Evolutionary conservation across 2,888 invertebrate genomes (phyloP).

Genomic region (Tiliacea aurago): DNA sequence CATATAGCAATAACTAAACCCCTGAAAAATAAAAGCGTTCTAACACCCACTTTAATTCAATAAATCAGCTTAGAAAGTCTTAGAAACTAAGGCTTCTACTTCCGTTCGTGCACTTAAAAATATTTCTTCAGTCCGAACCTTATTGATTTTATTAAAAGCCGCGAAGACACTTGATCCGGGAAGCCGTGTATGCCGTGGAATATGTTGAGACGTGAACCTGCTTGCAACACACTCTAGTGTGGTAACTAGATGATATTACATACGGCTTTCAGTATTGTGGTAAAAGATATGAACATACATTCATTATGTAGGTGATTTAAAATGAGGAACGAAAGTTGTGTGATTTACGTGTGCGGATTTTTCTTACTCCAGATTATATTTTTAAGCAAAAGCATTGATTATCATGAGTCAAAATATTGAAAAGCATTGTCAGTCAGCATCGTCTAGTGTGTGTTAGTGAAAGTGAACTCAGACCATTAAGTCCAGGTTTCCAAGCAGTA

Average conservation of each 20-base stretch:
- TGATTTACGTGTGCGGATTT: neutral
- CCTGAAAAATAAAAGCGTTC: neutral
- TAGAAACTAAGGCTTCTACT: conserved; percentile 21
- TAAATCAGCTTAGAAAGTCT: conserved; percentile 35
- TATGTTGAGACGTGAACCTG: conserved; percentile 7
- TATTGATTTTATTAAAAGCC: conserved; percentile 35
- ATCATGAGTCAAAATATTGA: neutral
- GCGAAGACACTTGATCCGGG: conserved; percentile 49
- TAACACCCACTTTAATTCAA: neutral
- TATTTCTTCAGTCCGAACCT: conserved; percentile 11
- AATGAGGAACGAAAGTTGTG: neutral
- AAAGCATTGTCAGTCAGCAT: neutral
- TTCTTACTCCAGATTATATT: neutral
- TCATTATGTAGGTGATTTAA: conserved; percentile 9
- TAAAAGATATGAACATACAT: conserved; percentile 19
- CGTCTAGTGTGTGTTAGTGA: neutral
- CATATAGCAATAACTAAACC: neutral
- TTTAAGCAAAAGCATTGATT: neutral
- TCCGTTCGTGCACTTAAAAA: conserved; percentile 11
- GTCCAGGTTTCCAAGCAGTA: no score
- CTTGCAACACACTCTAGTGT: conserved; percentile 6
- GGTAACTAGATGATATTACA: conserved; percentile 53
- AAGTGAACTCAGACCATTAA: no score
- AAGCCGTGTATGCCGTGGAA: conserved; percentile 44
- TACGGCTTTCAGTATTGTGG: conserved; percentile 13